These are phyloP conservation scores for Norana najaformis DNA, from an alignment of 2,888 invertebrate species.

Conservation along the genomic window DNA sequence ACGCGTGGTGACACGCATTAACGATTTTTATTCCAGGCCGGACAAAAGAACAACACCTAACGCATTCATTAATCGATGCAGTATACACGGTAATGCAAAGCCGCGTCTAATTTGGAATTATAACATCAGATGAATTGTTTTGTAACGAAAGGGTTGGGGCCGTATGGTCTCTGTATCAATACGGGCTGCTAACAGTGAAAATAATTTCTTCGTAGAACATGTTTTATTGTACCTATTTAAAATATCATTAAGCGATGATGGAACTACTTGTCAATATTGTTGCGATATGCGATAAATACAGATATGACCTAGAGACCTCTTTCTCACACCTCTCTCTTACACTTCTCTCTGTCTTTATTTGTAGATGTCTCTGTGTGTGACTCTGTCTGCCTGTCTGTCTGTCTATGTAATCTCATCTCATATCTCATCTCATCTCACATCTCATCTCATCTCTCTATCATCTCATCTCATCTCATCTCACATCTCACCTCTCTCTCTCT, in stretches of 20 bases:
- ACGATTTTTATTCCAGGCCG: not conserved
- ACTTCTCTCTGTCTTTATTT: not conserved
- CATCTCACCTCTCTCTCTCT: too few species aligned
- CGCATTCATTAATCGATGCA: not conserved
- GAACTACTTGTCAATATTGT: not conserved
- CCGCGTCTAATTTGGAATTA: not conserved
- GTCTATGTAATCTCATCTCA: not conserved
- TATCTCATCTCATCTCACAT: not conserved
- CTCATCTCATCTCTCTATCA: not conserved
- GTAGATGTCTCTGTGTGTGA: too few species aligned
- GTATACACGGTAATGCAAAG: not conserved
- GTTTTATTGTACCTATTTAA: not conserved
- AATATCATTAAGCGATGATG: not conserved
- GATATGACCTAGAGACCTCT: not conserved
- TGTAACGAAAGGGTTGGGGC: not conserved
- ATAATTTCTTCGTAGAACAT: not conserved
- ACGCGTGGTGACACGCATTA: not conserved
- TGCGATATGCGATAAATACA: not conserved
- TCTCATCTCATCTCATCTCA: too few species aligned
- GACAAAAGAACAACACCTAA: not conserved
- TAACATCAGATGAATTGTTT: not conserved
- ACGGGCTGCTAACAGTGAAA: not conserved
- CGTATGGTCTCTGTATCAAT: not conserved
- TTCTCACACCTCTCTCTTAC: not conserved
- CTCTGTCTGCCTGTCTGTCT: not conserved